These are phyloP conservation scores for Himalopsyche anomala DNA, from an alignment of 2,888 invertebrate species.

Conservation along the genomic window DNA sequence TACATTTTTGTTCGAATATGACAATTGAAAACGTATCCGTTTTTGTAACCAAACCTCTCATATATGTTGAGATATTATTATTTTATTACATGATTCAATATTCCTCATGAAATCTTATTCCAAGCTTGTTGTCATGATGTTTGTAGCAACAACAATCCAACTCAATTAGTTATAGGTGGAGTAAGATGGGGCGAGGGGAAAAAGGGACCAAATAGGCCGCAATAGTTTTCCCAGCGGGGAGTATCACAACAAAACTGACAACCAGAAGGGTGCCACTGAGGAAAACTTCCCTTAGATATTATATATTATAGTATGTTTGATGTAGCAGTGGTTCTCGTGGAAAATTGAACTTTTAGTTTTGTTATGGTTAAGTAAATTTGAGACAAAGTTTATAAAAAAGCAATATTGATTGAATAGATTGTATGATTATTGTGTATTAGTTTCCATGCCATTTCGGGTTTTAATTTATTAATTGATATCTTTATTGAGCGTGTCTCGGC, in stretches of 20 bases:
- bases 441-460: too few relatives aligned
- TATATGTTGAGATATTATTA: too few relatives aligned
- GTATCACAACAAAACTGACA: constrained; percentile 56
- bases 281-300: constrained; percentile 39
- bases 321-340: not conserved
- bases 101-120: not conserved
- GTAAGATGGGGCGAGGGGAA: not conserved
- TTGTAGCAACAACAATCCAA: constrained; percentile 31
- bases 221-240: constrained; percentile 56
- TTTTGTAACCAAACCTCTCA: too few relatives aligned
- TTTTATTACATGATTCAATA: not conserved
- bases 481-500: too few relatives aligned
- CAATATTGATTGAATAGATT: too few relatives aligned
- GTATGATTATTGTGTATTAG: too few relatives aligned
- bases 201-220: constrained; percentile 48
- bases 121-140: not conserved
- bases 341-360: not conserved
- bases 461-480: too few relatives aligned
- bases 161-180: constrained; percentile 41
- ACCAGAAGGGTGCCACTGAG: constrained; percentile 48
- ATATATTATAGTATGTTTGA: constrained; percentile 8
- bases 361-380: too few relatives aligned
- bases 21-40: too few relatives aligned
- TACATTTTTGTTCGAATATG: too few relatives aligned
- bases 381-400: too few relatives aligned